Percentiles rank a stretch among this genome's conserved stretches.
Evolutionary conservation across 53 echinoderm and acorn worm species (phyloP).

Genomic region (Zoroaster sp.): DNA sequence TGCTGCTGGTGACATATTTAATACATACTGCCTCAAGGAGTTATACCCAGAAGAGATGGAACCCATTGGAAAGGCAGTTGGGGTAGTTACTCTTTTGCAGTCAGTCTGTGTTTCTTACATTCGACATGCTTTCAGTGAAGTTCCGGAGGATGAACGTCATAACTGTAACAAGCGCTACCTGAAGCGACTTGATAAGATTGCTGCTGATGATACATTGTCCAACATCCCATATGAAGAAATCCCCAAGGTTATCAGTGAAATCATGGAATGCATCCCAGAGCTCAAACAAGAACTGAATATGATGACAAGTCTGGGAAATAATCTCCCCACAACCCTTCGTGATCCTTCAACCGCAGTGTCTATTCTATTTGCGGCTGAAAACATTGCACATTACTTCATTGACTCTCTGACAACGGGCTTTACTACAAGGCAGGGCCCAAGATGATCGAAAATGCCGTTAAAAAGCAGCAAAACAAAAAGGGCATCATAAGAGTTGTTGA

Average conservation of each 20-base stretch:
- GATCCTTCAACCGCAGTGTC: slow-evolving; percentile 80
- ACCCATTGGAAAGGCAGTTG: slow-evolving; percentile 64
- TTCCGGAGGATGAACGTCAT: slow-evolving; percentile 61
- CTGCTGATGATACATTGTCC: slow-evolving; percentile 47
- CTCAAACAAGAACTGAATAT: slow-evolving; percentile 76
- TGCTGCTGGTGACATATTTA: slow-evolving; percentile 67
- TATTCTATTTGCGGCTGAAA: slow-evolving; percentile 79
- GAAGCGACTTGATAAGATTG: slow-evolving; percentile 59
- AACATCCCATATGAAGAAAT: slow-evolving; percentile 68
- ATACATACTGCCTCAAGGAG: slow-evolving; percentile 1
- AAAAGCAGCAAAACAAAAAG: slow-evolving; percentile 72
- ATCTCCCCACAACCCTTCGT: slow-evolving; percentile 76
- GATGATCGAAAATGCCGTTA: slow-evolving; percentile 62
- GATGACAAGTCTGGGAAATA: slow-evolving; percentile 78
- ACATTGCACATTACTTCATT: slow-evolving; percentile 76
- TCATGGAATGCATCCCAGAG: slow-evolving; percentile 67
- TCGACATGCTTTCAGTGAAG: slow-evolving; percentile 72
- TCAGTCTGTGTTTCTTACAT: slow-evolving; percentile 79
- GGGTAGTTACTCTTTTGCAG: slow-evolving; percentile 47
- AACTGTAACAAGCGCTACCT: slow-evolving; percentile 65
- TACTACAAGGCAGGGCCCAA: slow-evolving; percentile 81
- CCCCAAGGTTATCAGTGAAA: slow-evolving; percentile 51
- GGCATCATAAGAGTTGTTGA: slow-evolving; percentile 79
- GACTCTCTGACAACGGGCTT: slow-evolving; percentile 80
- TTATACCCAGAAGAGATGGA: slow-evolving; percentile 68